phyloP scores from a whole-genome alignment of 1,140 invertebrate species.

The Parapsyche elsis region DNA sequence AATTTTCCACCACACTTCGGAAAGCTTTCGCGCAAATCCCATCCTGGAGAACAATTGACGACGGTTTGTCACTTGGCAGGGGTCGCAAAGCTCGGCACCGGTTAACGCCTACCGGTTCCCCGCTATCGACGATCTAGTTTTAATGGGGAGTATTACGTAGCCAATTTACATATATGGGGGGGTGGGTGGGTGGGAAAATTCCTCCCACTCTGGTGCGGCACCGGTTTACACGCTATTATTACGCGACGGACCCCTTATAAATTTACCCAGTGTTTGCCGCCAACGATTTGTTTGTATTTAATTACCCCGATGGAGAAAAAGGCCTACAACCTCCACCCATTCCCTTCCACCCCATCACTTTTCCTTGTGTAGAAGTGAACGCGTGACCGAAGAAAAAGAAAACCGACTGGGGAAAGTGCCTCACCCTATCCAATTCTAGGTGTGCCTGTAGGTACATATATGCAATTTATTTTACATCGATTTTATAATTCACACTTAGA shows the following conservation, averaged over 20 bases:
- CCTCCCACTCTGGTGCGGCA: not conserved
- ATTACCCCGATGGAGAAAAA: slow-evolving; percentile 6
- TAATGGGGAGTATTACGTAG: slow-evolving; percentile 39
- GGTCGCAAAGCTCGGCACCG: not conserved
- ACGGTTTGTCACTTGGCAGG: slow-evolving; percentile 9
- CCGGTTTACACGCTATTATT: slow-evolving; percentile 25
- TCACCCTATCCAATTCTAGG: too few relatives aligned
- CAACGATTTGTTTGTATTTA: slow-evolving; percentile 38
- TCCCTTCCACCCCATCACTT: not conserved
- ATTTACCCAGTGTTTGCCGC: slow-evolving; percentile 15
- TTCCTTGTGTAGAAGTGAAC: not conserved
- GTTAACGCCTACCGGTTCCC: not conserved
- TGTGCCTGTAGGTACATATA: too few relatives aligned
- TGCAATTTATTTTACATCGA: too few relatives aligned
- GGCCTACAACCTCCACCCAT: not conserved
- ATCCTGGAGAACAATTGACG: not conserved
- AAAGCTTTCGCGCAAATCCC: not conserved
- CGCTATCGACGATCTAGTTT: slow-evolving; percentile 45
- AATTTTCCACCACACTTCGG: not conserved
- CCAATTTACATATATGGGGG: slow-evolving; percentile 45
- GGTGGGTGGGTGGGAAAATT: not conserved
- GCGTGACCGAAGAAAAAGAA: not conserved
- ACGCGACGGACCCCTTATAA: not conserved
- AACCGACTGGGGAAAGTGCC: not conserved
- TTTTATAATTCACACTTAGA: too few relatives aligned